Conservation (phyloP, 2,113 vertebrate genomes). For the Vulpes ferrilata region DNA sequence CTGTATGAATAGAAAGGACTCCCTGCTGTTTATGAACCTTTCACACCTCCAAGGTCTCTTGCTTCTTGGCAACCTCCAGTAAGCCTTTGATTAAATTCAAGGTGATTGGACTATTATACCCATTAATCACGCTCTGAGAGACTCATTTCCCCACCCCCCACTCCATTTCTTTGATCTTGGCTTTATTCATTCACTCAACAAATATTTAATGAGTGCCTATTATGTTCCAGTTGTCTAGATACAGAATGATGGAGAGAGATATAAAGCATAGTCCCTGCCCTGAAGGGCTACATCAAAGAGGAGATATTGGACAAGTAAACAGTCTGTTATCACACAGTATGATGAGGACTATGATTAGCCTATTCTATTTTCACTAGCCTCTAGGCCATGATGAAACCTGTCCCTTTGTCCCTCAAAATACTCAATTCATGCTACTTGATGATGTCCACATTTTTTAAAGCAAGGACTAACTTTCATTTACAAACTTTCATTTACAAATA, state of each 20-base stretch:
- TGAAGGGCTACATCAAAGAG: background rate
- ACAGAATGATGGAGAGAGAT: conserved; percentile 4
- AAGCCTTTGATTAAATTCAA: conserved; percentile 24
- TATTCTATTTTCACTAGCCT: background rate
- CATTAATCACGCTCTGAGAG: background rate
- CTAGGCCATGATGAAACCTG: background rate
- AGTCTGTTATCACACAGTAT: background rate
- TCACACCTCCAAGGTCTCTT: background rate
- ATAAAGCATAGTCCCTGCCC: background rate
- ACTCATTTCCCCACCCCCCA: background rate
- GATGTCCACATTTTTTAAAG: background rate
- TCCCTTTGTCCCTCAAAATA: conserved; percentile 13
- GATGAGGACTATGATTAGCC: background rate
- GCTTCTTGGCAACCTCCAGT: background rate
- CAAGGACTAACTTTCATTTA: background rate
- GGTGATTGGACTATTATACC: background rate
- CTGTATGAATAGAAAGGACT: background rate
- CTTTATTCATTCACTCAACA: conserved; percentile 40
- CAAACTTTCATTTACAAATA: background rate
- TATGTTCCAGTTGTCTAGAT: background rate
- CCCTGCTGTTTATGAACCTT: background rate
- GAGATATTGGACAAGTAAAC: background rate
- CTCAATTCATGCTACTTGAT: background rate
- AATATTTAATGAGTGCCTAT: conserved; percentile 23
- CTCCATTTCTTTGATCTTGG: background rate